A percentile compares a stretch with the other conserved stretches of the same genome.
These are phyloP conservation scores for Lagorchestes hirsutus DNA, from an alignment of 2,797 vertebrate genomes.

Conservation along the genomic window DNA sequence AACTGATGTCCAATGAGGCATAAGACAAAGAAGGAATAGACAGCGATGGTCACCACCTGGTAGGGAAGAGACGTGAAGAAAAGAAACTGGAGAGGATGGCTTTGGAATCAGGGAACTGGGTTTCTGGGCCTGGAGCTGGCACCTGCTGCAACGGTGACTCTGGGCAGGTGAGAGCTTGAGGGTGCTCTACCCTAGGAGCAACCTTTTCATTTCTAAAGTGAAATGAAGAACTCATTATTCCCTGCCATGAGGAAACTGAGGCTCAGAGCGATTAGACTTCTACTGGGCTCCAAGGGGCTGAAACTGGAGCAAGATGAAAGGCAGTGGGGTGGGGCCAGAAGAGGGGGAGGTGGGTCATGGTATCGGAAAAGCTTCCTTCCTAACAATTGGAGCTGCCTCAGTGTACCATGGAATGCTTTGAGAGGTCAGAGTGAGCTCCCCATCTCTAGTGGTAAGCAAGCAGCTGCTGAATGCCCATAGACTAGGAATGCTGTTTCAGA, in stretches of 20 bases:
- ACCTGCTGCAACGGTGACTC: background rate
- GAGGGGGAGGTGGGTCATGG: background rate
- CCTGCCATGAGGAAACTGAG: background rate
- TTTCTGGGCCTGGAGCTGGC: background rate
- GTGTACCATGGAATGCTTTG: background rate
- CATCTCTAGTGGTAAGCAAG: background rate
- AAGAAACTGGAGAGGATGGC: background rate
- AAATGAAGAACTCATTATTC: background rate
- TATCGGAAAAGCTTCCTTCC: background rate
- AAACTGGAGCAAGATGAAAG: background rate
- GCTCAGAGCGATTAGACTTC: background rate
- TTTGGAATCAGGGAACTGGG: background rate
- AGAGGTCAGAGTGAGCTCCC: background rate
- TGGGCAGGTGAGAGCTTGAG: background rate
- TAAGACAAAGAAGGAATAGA: constrained; percentile 93
- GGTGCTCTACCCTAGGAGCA: background rate
- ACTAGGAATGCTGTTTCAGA: background rate
- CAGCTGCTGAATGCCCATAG: background rate
- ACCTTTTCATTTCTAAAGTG: background rate
- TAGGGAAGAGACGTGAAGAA: background rate
- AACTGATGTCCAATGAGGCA: constrained; percentile 93
- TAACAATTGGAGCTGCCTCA: background rate
- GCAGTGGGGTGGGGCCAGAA: background rate
- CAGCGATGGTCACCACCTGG: constrained; percentile 93
- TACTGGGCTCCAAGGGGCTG: background rate